Evolutionary conservation across 1,140 invertebrate species (phyloP).

Genomic region (Eupristina koningsbergeri): DNA sequence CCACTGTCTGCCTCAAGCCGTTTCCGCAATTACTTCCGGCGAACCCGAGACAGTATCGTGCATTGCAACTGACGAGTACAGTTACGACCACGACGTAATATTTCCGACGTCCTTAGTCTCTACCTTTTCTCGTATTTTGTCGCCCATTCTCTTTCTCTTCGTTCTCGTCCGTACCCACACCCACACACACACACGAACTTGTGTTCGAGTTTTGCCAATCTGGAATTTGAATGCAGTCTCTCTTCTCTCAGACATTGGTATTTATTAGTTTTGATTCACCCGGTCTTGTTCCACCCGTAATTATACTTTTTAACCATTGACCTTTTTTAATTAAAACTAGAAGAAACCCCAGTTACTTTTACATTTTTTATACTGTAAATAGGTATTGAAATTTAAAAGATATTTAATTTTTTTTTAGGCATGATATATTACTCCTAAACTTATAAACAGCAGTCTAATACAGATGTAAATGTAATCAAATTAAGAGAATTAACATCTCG

Average conservation of each 20-base stretch:
- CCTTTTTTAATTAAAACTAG: too few species aligned
- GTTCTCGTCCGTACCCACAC: not conserved
- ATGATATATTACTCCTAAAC: too few species aligned
- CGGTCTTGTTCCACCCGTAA: not conserved
- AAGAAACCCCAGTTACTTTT: too few species aligned
- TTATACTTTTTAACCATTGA: too few species aligned
- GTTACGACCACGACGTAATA: constrained; percentile 3
- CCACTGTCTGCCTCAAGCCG: not conserved
- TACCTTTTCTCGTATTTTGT: not conserved
- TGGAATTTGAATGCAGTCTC: not conserved
- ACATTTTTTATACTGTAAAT: too few species aligned
- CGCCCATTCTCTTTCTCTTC: not conserved
- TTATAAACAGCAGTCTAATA: too few species aligned
- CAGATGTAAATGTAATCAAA: too few species aligned
- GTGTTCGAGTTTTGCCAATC: not conserved
- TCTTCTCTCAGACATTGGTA: not conserved
- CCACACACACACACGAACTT: not conserved
- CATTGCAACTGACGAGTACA: not conserved
- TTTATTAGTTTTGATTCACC: not conserved
- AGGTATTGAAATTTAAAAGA: too few species aligned
- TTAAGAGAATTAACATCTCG: too few species aligned
- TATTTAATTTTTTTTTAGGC: too few species aligned
- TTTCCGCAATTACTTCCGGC: constrained; percentile 45
- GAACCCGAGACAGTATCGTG: constrained; percentile 1
- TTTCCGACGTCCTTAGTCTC: not conserved